Percentiles rank a stretch among this genome's conserved stretches.
Conservation (phyloP, 2,797 vertebrate genomes). For the Parotocinclus haroldoi region DNA sequence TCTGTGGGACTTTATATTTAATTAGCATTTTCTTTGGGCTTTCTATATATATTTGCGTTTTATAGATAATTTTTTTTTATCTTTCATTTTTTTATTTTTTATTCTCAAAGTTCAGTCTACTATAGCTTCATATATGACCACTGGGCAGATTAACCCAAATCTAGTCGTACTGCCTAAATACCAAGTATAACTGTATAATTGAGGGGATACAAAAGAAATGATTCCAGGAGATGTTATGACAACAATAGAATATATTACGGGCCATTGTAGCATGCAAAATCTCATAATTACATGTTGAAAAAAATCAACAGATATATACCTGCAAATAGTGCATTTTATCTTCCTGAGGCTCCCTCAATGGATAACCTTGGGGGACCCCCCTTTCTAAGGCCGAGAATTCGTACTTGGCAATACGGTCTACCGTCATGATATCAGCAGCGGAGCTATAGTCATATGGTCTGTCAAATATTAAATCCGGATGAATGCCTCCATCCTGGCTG, state of each 20-base stretch:
- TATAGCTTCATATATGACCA: too few relatives aligned
- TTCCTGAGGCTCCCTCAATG: constrained; percentile 80
- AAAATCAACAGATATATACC: constrained; percentile 81
- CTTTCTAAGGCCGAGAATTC: constrained; percentile 87
- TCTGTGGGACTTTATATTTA: too few relatives aligned
- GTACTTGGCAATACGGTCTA: constrained; percentile 86
- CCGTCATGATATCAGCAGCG: constrained; percentile 77
- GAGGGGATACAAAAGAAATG: background rate
- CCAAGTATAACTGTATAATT: constrained; percentile 48
- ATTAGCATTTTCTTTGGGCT: too few relatives aligned
- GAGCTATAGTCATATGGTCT: constrained; percentile 83
- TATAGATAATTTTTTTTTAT: too few relatives aligned
- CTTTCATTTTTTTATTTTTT: too few relatives aligned
- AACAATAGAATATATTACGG: constrained; percentile 49
- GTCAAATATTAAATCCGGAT: constrained; percentile 83
- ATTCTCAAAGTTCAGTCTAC: too few relatives aligned
- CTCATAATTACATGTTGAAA: constrained; percentile 55
- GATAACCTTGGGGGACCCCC: constrained; percentile 80
- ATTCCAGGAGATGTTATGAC: constrained; percentile 32
- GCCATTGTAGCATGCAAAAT: constrained; percentile 68
- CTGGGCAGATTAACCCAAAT: too few relatives aligned
- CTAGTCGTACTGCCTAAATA: constrained; percentile 37
- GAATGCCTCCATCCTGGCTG: constrained; percentile 83
- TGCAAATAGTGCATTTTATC: constrained; percentile 96
- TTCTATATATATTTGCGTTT: too few relatives aligned